A percentile compares a stretch with the other conserved stretches of the same genome.
phyloP scores from a whole-genome alignment of 2,113 vertebrate species.

The Pangasianodon hypophthalmus region DNA sequence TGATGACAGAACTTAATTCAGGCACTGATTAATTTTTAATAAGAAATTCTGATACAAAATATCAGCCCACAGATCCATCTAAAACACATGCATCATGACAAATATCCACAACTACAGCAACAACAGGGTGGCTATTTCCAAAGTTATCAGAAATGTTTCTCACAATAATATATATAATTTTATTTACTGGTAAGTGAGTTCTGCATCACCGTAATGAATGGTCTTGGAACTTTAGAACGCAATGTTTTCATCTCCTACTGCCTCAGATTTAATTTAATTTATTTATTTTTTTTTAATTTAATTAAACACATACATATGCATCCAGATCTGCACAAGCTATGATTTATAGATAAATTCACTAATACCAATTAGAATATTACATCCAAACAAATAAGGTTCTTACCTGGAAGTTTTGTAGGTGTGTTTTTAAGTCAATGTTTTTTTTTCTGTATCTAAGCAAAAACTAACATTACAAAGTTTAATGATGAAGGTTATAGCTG shows the following conservation, averaged over 20 bases:
- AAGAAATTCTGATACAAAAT: too few species aligned
- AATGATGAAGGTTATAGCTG: background rate
- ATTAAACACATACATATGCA: background rate
- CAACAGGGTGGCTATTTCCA: background rate
- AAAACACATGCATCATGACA: background rate
- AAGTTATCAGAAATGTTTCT: background rate
- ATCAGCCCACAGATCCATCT: background rate
- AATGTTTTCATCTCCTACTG: background rate
- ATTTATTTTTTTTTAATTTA: too few species aligned
- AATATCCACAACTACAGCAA: background rate
- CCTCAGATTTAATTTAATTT: background rate
- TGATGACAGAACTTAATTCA: too few species aligned
- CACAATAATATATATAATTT: background rate
- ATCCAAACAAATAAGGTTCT: background rate
- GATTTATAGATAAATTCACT: background rate
- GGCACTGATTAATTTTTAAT: too few species aligned
- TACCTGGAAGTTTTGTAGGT: background rate
- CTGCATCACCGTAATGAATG: background rate
- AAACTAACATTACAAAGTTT: background rate
- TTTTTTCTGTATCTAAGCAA: background rate
- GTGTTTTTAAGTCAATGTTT: background rate
- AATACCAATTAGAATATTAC: background rate
- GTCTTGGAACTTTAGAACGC: background rate
- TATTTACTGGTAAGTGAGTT: too few species aligned
- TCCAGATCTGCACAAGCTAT: background rate